Base-by-base conservation (phyloP, 2,888 invertebrate genomes). In the Tachina grossa region DNA sequence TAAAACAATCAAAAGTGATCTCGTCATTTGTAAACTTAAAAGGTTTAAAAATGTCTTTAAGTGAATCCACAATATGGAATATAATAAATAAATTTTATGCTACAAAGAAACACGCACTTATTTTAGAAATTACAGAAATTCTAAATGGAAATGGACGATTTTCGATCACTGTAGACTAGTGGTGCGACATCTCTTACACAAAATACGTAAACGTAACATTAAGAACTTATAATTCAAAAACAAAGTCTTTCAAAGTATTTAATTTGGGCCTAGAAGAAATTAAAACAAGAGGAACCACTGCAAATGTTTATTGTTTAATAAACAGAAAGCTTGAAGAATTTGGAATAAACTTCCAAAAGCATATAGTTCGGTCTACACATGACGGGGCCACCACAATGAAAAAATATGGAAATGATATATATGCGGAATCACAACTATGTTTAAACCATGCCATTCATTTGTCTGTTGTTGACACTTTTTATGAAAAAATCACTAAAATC, bases 201-300 rank as follows among this genome's bases (percentile, higher is more conserved):
- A 72, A 71, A 71, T 71, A 71, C n/a, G 6, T 71, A 6, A 71
- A 55, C 13, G 57, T 71, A 3, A 31, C 72, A 22, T 43, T 71
- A 19, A 55, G 57, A 53, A 14, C 5, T 9, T 53, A 55, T 65
- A 16, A 76, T 22, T 13, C 51, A 31, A 45, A 65, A 45, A 65
- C 5, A 16, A 61, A 19, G 5, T 47, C n/a, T 14, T 61, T 61
- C 9, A 19, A 8, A 63, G 41, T 63, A 6, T 51, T 49, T 39
- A 74, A 61, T n/a, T 49, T 74, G 2, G 63, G 66, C 1, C 45
- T 66, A 10, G 57, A 76, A 66, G 55, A 66, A 47, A 14, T 76
- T 16, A 31, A 59, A 9, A 45, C n/a, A 39, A 72, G 45, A 45
- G 53, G 53, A 16, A 43, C 41, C 11, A 31, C 74, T 16, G 41